These are phyloP conservation scores for Erebia aethiops DNA, from an alignment of 2,888 invertebrate genomes.

Conservation along the genomic window DNA sequence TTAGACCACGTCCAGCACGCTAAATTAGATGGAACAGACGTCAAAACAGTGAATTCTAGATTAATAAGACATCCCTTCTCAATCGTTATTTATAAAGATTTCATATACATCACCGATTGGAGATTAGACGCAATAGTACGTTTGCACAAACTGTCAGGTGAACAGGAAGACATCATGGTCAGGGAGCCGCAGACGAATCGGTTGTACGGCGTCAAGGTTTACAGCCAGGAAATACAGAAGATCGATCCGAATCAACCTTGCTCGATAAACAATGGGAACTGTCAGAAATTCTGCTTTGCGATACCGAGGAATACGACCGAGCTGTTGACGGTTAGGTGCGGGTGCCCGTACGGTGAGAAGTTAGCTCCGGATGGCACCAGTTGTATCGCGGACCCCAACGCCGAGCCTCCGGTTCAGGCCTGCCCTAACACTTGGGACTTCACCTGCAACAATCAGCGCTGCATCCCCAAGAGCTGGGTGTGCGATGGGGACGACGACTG, in stretches of 20 bases:
- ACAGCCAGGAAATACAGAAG: slow-evolving; percentile 88
- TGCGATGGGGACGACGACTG: slow-evolving; percentile 99
- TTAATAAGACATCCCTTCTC: slow-evolving; percentile 95
- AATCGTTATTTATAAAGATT: slow-evolving; percentile 94
- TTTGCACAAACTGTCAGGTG: slow-evolving; percentile 94
- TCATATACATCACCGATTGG: slow-evolving; percentile 99
- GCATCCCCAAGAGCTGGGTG: slow-evolving; percentile 96
- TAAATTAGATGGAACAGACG: slow-evolving; percentile 94
- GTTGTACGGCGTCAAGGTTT: slow-evolving; percentile 95
- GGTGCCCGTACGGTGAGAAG: slow-evolving; percentile 96
- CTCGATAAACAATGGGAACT: slow-evolving; percentile 92
- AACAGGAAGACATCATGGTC: slow-evolving; percentile 92
- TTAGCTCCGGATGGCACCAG: slow-evolving; percentile 86
- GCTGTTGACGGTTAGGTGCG: slow-evolving; percentile 87
- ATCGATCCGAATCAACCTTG: slow-evolving; percentile 91
- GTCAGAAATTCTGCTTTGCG: slow-evolving; percentile 97
- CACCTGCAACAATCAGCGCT: slow-evolving; percentile 95
- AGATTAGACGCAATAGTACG: slow-evolving; percentile 96
- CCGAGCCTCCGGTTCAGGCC: slow-evolving; percentile 93
- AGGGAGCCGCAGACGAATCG: slow-evolving; percentile 95
- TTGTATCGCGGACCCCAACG: slow-evolving; percentile 91
- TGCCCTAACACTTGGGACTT: slow-evolving; percentile 97
- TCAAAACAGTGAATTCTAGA: slow-evolving; percentile 93
- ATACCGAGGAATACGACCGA: slow-evolving; percentile 86
- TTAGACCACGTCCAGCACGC: slow-evolving; percentile 98